Conservation (phyloP, 2,888 invertebrate genomes). For the Tenthredo livida region DNA sequence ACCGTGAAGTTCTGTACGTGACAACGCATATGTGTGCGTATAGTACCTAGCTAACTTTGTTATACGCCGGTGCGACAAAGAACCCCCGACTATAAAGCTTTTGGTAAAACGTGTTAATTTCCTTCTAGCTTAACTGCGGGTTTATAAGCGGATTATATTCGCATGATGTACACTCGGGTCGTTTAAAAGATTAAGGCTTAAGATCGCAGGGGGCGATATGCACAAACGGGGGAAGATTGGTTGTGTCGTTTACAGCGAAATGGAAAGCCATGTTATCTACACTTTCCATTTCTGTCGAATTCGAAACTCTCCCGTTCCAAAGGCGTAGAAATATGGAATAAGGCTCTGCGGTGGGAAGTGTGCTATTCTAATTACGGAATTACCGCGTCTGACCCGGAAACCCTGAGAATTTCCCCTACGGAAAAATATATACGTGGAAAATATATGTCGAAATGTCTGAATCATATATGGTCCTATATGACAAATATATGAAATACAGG, state of each 20-base stretch:
- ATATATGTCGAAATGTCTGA: no score
- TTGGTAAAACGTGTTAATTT: constrained; percentile 55
- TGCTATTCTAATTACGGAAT: not conserved
- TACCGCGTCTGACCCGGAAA: not conserved
- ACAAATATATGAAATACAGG: no score
- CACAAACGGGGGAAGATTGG: not conserved
- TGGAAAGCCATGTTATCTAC: constrained; percentile 34
- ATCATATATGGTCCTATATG: no score
- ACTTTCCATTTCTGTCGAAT: constrained; percentile 23
- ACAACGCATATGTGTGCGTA: constrained; percentile 28
- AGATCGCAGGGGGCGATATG: constrained; percentile 25
- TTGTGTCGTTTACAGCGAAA: constrained; percentile 42
- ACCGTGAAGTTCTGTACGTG: constrained; percentile 41
- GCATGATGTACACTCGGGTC: constrained; percentile 38
- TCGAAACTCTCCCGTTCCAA: not conserved
- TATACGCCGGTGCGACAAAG: constrained; percentile 31
- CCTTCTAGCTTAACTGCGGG: constrained; percentile 43
- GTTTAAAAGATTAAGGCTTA: constrained; percentile 49
- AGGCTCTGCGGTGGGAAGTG: not conserved
- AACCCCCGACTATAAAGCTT: constrained; percentile 26
- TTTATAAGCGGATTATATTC: constrained; percentile 48
- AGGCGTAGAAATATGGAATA: not conserved
- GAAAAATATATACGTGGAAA: no score
- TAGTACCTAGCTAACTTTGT: not conserved
- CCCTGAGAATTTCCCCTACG: no score